Evolutionary conservation across 1,140 invertebrate species (phyloP), one percentile per base, ranked within the genome.

Genomic region (Archivesica marissinica): DNA sequence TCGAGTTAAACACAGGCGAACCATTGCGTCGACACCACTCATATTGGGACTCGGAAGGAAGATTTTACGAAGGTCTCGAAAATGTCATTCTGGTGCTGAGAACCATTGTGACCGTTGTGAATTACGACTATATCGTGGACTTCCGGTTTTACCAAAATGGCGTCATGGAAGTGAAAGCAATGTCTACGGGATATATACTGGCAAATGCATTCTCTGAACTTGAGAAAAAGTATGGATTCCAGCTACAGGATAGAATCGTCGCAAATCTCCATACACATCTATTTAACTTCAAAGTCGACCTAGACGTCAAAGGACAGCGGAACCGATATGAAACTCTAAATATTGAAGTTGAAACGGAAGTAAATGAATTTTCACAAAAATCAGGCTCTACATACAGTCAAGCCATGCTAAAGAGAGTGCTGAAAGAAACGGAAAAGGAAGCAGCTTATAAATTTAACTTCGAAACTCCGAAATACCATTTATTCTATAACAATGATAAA

Each of bases 121-220:
- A 91, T 72, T 91, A 91, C 54, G 90, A 92, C 41, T 91, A 92
- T 66, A 87, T 92, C 13, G 76, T 91, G 13, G 91, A 92, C 78
- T 90, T 88, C 56, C 77, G 88, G 0, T 91, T 92, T 77, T 90
- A 91, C 68, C 84, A 87, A 20, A 91, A 89, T 72, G 91, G 90
- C 3, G 89, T 80, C 15, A 76, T 92, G 0, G 89, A 91, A 82
- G 81, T 86, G 11, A 86, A 85, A 39, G 79, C 77, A 0, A 81
- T 89, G n/a, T 85, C 87, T 2, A 89, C 89, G 35, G 91, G 91
- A 2, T 92, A 90, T 74, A 85, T 90, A n/a, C 38, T 84, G 20
- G 56, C 72, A 0, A 86, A 75, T 38, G 68, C 82, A 25, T 80
- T 82, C 41, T 70, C 59, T 17, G 25, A 77, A 20, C 25, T 68